Base-by-base conservation (phyloP, 2,113 vertebrate genomes). In the Lamprotornis superbus region DNA sequence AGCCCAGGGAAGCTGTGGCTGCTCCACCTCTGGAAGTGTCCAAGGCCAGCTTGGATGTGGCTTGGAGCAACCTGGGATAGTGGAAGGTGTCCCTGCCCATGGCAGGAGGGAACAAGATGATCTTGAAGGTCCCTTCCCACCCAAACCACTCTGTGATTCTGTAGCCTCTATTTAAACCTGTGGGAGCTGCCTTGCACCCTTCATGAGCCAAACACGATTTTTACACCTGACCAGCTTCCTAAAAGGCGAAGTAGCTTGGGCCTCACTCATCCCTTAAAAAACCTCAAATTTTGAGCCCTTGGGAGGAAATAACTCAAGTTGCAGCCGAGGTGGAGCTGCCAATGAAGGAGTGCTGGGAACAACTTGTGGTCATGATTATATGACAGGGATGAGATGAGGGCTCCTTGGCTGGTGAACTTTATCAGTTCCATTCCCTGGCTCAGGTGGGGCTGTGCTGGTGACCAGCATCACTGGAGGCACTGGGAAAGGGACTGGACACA, bases 51-150 rank as follows among this genome's bases (percentile, higher is more conserved):
- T 0, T 90, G 69, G 60, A n/a, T 0, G 0, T 39, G 19, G 15
- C 60, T 59, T 67, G 69, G 63, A 69, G n/a, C 40, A 35, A 0
- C 17, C 55, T 49, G 56, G 17, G 4, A 0, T 0, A 0, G 40
- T 56, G 31, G 31, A 27, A 80, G 9, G 30, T 55, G 56, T 55
- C 65, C 56, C n/a, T 78, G 47, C 39, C 28, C 30, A 2, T 55
- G 56, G 33, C 47, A 60, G 28, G 2, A 28, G 7, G 74, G 17
- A 17, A 31, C 35, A 8, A 16, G 31, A 15, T 64, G 27, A 11
- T 10, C 27, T 57, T 42, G 15, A 56, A 55, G n/a, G 11, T 31
- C 50, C 24, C 35, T 73, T 37, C 76, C 76, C 31, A 73, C 50
- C 31, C 42, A 80, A 65, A 64, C 21, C 86, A 31, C n/a, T 31